Base-by-base conservation (phyloP, 2,113 vertebrate species). In the Thunnus maccoyii region DNA sequence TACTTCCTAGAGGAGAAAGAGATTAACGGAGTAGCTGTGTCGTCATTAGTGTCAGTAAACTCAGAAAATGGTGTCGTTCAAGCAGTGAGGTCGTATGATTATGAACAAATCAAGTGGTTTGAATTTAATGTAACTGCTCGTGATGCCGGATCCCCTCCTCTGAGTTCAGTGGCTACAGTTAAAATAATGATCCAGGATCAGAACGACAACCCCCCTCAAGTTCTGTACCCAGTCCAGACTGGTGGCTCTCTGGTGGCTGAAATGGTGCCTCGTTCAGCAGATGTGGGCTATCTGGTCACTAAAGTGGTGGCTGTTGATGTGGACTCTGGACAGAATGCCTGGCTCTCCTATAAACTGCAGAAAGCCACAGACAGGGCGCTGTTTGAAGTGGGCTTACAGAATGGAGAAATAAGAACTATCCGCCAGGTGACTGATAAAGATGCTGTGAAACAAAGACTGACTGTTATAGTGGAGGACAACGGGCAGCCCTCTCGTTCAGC, bases 241-340 rank as follows among this genome's bases (percentile, higher is more conserved):
- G 36, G 36, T 41, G 36, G 36, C 36, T 36, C 36, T 41, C 0
- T 41, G 36, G 85, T 88, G 63, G 74, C 78, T 36, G 84, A 91
- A 62, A 77, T 82, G 54, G 78, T 88, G 20, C 73, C 82, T 79
- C 68, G 75, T 32, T 86, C 84, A 68, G 68, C 84, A 63, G 86
- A 76, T 69, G 48, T 70, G 0, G 91, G 86, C 7, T 88, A 91
- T 68, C 85, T 95, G 78, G 94, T 94, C 30, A 92, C 92, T 64
- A 94, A 93, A 72, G 87, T 95, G 85, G 90, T 94, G 82, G 92
- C 92, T 47, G 87, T 94, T 73, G 93, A 95, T 61, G 86, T 80
- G 51, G 93, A 94, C 68, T 81, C 86, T 60, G 92, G 90, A 1
- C 88, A 91, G 72, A 93, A 95, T 51, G 76, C 82, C 58, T 84